These are phyloP conservation scores for Piaya cayana DNA, from an alignment of 2,113 vertebrate genomes.

Conservation along the genomic window DNA sequence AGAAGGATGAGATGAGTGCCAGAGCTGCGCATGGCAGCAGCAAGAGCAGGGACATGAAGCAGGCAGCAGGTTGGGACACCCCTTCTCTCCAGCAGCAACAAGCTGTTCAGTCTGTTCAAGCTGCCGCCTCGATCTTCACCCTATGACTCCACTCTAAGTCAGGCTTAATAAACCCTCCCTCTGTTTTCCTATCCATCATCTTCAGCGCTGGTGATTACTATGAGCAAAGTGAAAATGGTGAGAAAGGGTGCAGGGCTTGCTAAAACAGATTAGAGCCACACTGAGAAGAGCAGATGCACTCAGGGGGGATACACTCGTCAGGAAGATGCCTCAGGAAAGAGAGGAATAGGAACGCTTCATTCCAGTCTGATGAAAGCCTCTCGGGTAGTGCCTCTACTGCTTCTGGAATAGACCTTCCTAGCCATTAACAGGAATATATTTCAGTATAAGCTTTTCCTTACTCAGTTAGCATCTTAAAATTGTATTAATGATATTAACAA, in stretches of 20 bases:
- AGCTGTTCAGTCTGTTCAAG: background rate
- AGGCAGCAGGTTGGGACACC: conserved; percentile 19
- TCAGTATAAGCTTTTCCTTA: background rate
- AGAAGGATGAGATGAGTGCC: background rate
- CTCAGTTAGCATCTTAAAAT: background rate
- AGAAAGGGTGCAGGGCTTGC: background rate
- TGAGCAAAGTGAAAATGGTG: background rate
- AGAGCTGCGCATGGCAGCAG: accelerated
- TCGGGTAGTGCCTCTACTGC: background rate
- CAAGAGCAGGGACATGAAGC: background rate
- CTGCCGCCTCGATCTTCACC: background rate
- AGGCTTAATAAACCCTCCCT: background rate
- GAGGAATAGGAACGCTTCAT: background rate
- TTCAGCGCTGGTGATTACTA: background rate
- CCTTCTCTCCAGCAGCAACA: background rate
- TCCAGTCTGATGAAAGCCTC: background rate
- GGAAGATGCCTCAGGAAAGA: background rate
- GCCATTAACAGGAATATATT: background rate
- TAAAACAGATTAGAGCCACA: accelerated
- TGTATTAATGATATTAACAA: background rate
- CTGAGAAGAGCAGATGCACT: background rate
- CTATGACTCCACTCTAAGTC: accelerated
- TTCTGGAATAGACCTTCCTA: background rate
- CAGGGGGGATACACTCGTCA: background rate
- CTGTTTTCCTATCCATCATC: background rate